Evolutionary conservation across 2,888 invertebrate species (phyloP).

Genomic region (Allolobophora icterica): DNA sequence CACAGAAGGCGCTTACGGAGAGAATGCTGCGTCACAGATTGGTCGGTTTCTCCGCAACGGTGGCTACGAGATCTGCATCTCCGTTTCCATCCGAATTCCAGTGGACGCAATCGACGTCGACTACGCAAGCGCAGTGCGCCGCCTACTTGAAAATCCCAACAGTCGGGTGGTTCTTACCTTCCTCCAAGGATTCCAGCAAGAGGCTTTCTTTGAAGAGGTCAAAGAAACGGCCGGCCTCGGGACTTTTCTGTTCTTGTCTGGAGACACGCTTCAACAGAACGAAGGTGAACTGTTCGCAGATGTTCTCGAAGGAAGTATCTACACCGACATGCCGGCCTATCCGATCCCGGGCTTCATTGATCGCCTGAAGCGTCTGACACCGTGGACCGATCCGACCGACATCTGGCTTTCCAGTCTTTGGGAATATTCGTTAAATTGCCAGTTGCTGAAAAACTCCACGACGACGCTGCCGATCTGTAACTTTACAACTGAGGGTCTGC

Average conservation of each 20-base stretch:
- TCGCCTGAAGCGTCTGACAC: neutral
- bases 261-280: conserved; percentile 41
- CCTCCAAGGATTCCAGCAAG: neutral
- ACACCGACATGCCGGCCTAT: conserved; percentile 6
- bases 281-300: conserved; percentile 37
- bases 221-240: neutral
- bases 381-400: conserved; percentile 29
- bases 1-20: conserved; percentile 71
- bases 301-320: conserved; percentile 33
- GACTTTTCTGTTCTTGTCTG: conserved; percentile 32
- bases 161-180: conserved; percentile 40
- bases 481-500: conserved; percentile 49
- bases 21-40: conserved; percentile 50
- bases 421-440: conserved; percentile 30
- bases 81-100: conserved; percentile 21
- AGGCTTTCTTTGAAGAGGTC: neutral
- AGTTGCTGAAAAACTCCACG: neutral
- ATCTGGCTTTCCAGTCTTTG: conserved; percentile 33
- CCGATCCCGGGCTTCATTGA: conserved; percentile 27
- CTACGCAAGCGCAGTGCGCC: neutral
- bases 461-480: conserved; percentile 35
- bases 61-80: conserved; percentile 36
- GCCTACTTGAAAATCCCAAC: neutral
- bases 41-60: conserved; percentile 12
- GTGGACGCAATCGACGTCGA: conserved; percentile 22